Percentiles rank a stretch among this genome's conserved stretches.
These are phyloP conservation scores for Drosophila parabipectinata DNA, from an alignment of 1,140 invertebrate species.

Conservation along the genomic window DNA sequence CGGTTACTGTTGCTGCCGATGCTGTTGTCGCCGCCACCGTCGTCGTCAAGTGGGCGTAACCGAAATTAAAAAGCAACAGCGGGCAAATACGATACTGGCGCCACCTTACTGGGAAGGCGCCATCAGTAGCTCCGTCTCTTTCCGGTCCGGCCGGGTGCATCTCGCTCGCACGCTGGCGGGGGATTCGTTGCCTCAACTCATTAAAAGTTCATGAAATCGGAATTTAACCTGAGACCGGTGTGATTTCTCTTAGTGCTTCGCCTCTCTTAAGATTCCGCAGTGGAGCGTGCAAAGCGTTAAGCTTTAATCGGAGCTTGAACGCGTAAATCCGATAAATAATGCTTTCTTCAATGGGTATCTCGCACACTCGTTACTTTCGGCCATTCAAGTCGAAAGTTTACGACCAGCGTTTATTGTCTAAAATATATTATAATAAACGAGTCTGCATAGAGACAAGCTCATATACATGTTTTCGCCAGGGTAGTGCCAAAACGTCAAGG, in stretches of 20 bases:
- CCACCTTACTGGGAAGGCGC: slow-evolving; percentile 76
- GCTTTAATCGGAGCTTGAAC: slow-evolving; percentile 37
- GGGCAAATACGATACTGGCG: slow-evolving; percentile 71
- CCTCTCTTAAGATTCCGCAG: slow-evolving; percentile 39
- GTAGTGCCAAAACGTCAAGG: slow-evolving; percentile 36
- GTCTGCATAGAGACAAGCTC: slow-evolving; percentile 21
- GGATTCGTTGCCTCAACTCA: slow-evolving; percentile 38
- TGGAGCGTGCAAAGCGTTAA: slow-evolving; percentile 49
- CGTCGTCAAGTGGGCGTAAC: slow-evolving; percentile 78
- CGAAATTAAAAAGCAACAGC: slow-evolving; percentile 61
- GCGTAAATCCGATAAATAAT: slow-evolving; percentile 63
- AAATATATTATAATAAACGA: slow-evolving; percentile 60
- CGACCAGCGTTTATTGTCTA: slow-evolving; percentile 64
- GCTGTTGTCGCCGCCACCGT: slow-evolving; percentile 16
- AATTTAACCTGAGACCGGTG: slow-evolving; percentile 39
- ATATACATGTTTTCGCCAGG: neutral
- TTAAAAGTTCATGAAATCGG: slow-evolving; percentile 50
- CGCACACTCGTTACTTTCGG: slow-evolving; percentile 13
- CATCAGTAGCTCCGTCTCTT: slow-evolving; percentile 39
- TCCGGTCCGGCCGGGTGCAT: slow-evolving; percentile 20
- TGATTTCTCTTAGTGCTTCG: slow-evolving; percentile 45
- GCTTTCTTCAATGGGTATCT: slow-evolving; percentile 9
- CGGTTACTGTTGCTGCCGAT: slow-evolving; percentile 1
- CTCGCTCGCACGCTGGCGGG: slow-evolving; percentile 30
- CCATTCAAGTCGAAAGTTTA: slow-evolving; percentile 56